Conservation (phyloP, 2,888 invertebrate species). For the Andrena dorsata region DNA sequence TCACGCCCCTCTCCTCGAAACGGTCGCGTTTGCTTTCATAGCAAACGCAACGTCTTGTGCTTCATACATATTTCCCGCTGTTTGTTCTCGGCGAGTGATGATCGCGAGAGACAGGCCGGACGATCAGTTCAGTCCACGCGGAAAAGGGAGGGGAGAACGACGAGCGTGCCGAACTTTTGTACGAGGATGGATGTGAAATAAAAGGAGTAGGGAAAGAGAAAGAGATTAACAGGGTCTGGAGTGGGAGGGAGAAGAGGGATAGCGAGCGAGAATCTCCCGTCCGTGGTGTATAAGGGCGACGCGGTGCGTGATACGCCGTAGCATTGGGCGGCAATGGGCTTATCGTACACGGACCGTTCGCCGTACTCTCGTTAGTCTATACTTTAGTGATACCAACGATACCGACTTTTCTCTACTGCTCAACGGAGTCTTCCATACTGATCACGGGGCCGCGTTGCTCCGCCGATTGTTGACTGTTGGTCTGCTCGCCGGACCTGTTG, state of each 20-base stretch:
- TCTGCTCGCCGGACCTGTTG: conserved; percentile 71
- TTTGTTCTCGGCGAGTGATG: conserved; percentile 26
- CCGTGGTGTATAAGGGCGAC: conserved; percentile 38
- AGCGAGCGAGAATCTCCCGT: conserved; percentile 27
- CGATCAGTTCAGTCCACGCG: not conserved
- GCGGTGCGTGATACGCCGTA: conserved; percentile 35
- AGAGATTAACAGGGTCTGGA: not conserved
- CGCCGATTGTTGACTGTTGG: conserved; percentile 71
- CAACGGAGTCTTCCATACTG: conserved; percentile 83
- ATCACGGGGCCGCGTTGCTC: conserved; percentile 77
- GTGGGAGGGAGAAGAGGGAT: not conserved
- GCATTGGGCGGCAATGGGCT: conserved; percentile 57
- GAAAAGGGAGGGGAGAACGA: conserved; percentile 4
- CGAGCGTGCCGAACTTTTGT: not conserved
- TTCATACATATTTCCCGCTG: conserved; percentile 43
- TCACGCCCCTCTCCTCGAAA: conserved; percentile 41
- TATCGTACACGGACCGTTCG: conserved; percentile 55
- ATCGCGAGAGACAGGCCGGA: not conserved
- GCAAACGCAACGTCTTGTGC: conserved; percentile 35
- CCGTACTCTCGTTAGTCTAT: conserved; percentile 58
- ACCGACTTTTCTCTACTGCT: conserved; percentile 82
- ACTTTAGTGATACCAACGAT: conserved; percentile 70
- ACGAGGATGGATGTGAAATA: not conserved
- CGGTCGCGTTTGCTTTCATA: conserved; percentile 54
- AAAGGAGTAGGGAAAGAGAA: not conserved